Evolutionary conservation across 2,797 vertebrate species (phyloP).

Genomic region (Poeciliopsis infans): DNA sequence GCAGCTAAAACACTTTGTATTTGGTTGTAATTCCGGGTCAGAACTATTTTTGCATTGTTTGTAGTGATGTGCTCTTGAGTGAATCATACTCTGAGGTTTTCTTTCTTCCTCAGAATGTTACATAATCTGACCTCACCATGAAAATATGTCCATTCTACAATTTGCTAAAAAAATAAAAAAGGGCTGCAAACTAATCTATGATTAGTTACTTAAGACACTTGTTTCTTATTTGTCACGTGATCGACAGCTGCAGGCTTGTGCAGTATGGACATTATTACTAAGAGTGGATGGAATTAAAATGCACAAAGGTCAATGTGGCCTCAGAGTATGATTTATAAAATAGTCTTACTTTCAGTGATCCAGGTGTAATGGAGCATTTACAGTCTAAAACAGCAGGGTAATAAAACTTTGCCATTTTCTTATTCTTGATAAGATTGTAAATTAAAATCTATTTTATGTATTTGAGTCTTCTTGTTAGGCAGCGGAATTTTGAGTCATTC

Average conservation of each 20-base stretch:
- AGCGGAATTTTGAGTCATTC: slow-evolving; percentile 63
- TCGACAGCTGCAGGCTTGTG: neutral
- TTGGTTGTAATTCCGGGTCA: slow-evolving; percentile 33
- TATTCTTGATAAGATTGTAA: slow-evolving; percentile 67
- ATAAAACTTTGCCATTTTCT: slow-evolving; percentile 25
- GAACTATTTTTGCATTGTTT: slow-evolving; percentile 27
- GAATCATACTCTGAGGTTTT: slow-evolving; percentile 62
- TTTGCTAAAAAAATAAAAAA: slow-evolving; percentile 2
- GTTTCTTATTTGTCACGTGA: neutral
- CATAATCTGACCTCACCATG: neutral
- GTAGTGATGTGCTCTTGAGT: slow-evolving; percentile 26
- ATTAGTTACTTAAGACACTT: neutral
- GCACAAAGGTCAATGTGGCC: slow-evolving; percentile 34
- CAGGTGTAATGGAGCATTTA: slow-evolving; percentile 29
- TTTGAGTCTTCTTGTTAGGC: slow-evolving; percentile 52
- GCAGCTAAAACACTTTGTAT: slow-evolving; percentile 48
- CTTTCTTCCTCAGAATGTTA: neutral
- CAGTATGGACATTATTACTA: slow-evolving; percentile 9
- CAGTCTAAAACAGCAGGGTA: slow-evolving; percentile 36
- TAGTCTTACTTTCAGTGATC: slow-evolving; percentile 30
- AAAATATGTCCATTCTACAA: neutral
- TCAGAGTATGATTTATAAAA: slow-evolving; percentile 61
- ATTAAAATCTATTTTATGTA: slow-evolving; percentile 78
- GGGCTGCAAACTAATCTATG: slow-evolving; percentile 4
- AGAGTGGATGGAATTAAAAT: slow-evolving; percentile 36